Conservation (phyloP, 2,797 vertebrate genomes). For the Cichlasoma orientale region DNA sequence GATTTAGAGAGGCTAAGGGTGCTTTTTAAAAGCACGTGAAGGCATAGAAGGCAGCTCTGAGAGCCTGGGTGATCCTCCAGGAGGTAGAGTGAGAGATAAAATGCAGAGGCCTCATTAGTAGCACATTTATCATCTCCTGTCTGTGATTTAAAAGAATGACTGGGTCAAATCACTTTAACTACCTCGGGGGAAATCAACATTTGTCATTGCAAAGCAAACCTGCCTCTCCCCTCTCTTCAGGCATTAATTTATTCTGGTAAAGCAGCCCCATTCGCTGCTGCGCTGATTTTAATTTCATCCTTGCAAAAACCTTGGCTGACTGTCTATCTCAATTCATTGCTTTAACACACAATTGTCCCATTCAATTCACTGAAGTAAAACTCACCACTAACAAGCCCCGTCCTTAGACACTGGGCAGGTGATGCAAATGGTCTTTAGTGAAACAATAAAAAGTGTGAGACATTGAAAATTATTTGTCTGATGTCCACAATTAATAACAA, state of each 20-base stretch:
- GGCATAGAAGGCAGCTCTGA: constrained; percentile 59
- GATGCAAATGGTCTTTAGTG: constrained; percentile 79
- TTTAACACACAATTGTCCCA: constrained; percentile 79
- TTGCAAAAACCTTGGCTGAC: constrained; percentile 79
- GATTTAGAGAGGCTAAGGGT: constrained; percentile 67
- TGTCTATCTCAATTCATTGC: constrained; percentile 80
- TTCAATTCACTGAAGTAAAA: constrained; percentile 77
- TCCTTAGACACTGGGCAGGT: constrained; percentile 56
- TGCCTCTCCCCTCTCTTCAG: constrained; percentile 70
- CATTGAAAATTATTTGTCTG: constrained; percentile 78
- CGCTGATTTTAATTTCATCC: constrained; percentile 83
- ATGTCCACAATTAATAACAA: constrained; percentile 79
- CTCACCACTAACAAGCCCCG: constrained; percentile 64
- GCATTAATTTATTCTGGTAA: constrained; percentile 81
- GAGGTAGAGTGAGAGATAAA: constrained; percentile 77
- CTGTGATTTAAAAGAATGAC: constrained; percentile 87
- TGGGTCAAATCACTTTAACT: constrained; percentile 86
- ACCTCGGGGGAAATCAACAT: constrained; percentile 87
- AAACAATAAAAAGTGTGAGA: constrained; percentile 75
- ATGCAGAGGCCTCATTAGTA: constrained; percentile 84
- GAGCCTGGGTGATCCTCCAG: constrained; percentile 69
- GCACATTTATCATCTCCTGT: constrained; percentile 87
- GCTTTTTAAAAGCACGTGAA: constrained; percentile 68
- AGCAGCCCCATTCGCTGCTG: constrained; percentile 66
- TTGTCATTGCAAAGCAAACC: constrained; percentile 83